A percentile compares a stretch with the other conserved stretches of the same genome.
Conservation (phyloP, 2,113 vertebrate species). For the Istiophorus platypterus region DNA sequence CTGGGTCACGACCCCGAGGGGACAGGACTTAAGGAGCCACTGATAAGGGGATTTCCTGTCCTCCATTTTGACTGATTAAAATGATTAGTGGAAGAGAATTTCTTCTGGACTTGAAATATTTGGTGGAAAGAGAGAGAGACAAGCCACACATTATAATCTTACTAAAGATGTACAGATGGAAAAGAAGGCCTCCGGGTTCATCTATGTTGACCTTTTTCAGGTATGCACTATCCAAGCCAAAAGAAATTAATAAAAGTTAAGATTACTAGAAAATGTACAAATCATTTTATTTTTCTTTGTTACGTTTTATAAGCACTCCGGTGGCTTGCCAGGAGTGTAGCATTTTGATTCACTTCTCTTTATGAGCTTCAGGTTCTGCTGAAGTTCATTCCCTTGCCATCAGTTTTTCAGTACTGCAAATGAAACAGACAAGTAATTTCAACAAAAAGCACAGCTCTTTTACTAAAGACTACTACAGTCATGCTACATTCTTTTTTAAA, state of each 20-base stretch:
- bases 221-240: conserved; percentile 11
- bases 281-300: neutral
- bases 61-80: conserved; percentile 70
- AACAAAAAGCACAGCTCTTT: conserved; percentile 22
- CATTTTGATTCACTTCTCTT: neutral
- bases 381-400: conserved; percentile 34
- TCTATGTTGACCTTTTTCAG: conserved; percentile 4
- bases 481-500: conserved; percentile 28
- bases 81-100: conserved; percentile 69
- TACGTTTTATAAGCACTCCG: neutral
- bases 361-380: neutral
- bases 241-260: neutral
- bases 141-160: conserved; percentile 1
- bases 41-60: conserved; percentile 82
- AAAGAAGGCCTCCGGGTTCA: conserved; percentile 2
- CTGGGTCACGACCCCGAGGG: conserved; percentile 71
- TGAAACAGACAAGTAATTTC: conserved; percentile 20
- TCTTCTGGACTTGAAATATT: conserved; percentile 53
- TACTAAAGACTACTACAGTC: conserved; percentile 44
- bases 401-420: conserved; percentile 29
- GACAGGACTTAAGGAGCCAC: conserved; percentile 69
- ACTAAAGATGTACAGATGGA: conserved; percentile 23
- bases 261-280: conserved; percentile 7
- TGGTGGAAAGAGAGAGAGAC: conserved; percentile 28
- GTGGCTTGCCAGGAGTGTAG: neutral